A percentile compares a stretch with the other conserved stretches of the same genome.
These are phyloP conservation scores for Cantharis flavilabris DNA, from an alignment of 2,888 invertebrate genomes.

Conservation along the genomic window DNA sequence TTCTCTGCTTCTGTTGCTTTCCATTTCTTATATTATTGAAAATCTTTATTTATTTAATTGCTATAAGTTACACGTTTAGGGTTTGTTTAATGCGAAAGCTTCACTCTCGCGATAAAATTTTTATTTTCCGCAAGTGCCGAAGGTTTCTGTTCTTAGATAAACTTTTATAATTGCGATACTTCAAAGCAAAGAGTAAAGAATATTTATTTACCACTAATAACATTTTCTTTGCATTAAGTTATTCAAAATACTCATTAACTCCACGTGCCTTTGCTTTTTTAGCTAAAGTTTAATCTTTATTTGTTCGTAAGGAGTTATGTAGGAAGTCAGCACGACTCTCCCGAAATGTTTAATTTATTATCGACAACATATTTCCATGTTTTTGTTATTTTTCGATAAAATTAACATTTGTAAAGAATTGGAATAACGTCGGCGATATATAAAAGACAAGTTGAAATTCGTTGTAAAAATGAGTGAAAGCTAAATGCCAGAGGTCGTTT, in stretches of 20 bases:
- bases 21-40: background rate
- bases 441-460: background rate
- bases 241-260: background rate
- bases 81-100: background rate
- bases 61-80: too few relatives aligned
- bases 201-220: background rate
- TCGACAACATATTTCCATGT: background rate
- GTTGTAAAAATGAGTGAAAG: slow-evolving; percentile 18
- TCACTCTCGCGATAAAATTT: background rate
- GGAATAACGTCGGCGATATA: background rate
- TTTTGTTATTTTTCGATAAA: background rate
- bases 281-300: background rate
- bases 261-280: background rate
- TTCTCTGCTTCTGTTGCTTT: background rate
- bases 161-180: background rate
- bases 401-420: background rate
- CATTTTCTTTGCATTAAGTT: background rate
- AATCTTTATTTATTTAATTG: background rate
- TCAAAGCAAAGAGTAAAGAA: background rate
- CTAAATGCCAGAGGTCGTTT: slow-evolving; percentile 33
- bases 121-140: background rate
- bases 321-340: background rate
- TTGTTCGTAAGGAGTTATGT: background rate
- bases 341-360: background rate
- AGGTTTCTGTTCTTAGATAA: background rate